Conservation (phyloP, 1,140 invertebrate species). For the Tetraneura akinire region DNA sequence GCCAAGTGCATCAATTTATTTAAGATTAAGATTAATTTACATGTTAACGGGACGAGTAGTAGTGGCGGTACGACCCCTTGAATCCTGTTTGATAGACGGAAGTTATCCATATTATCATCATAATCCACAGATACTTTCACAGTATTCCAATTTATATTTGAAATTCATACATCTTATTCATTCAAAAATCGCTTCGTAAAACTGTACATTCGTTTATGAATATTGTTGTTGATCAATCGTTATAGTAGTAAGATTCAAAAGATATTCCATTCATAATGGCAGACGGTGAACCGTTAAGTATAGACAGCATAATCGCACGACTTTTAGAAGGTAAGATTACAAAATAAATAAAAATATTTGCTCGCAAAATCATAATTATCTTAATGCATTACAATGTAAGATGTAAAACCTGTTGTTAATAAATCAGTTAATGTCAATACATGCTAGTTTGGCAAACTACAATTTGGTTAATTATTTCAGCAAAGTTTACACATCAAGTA, state of each 20-base stretch:
- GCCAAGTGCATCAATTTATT: conserved; percentile 3
- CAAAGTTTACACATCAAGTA: no score
- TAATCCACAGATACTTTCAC: no score
- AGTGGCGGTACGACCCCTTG: conserved; percentile 5
- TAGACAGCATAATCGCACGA: conserved; percentile 56
- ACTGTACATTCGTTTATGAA: background rate
- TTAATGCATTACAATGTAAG: no score
- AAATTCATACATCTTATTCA: no score
- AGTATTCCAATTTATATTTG: no score
- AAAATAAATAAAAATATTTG: background rate
- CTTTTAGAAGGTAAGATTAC: conserved; percentile 55
- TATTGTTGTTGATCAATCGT: background rate
- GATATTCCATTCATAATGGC: conserved; percentile 47
- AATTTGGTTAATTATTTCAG: no score
- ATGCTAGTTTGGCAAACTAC: no score
- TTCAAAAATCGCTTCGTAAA: no score
- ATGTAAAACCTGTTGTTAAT: no score
- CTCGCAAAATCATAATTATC: no score
- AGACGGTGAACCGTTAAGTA: conserved; percentile 55
- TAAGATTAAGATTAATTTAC: conserved; percentile 50
- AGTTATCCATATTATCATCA: background rate
- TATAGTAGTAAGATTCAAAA: background rate
- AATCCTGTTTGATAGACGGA: conserved; percentile 16
- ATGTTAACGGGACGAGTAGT: conserved; percentile 30
- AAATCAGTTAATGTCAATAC: no score